phyloP scores from a whole-genome alignment of 2,113 vertebrate genomes.

The Syngnathus floridae region DNA sequence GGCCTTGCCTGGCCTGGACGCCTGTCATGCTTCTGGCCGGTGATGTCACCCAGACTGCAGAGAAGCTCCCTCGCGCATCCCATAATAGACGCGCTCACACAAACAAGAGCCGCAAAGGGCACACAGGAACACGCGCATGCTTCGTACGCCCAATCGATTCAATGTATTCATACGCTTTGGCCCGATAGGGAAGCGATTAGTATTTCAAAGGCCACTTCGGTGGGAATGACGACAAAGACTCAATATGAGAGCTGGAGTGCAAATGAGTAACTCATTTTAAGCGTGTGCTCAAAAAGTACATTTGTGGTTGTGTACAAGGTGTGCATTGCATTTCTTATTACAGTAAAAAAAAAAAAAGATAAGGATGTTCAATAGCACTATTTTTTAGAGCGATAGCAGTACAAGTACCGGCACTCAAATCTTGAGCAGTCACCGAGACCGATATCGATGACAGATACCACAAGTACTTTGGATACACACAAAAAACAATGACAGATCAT shows the following conservation, averaged over 20 bases:
- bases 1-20: conserved; percentile 31
- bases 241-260: background rate
- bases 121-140: conserved; percentile 1
- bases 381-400: no score
- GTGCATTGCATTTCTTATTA: no score
- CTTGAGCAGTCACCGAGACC: no score
- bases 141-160: background rate
- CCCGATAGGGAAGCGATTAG: background rate
- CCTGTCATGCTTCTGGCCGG: conserved; percentile 32
- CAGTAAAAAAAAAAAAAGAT: no score
- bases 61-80: conserved; percentile 5
- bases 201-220: background rate
- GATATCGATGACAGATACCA: no score
- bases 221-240: background rate
- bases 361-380: no score
- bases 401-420: no score
- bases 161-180: background rate
- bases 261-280: background rate
- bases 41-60: conserved; percentile 51
- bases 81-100: conserved; percentile 13
- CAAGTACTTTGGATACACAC: no score
- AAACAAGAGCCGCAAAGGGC: background rate
- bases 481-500: no score
- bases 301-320: no score
- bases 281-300: no score